Percentiles rank a stretch among this genome's conserved stretches.
Conservation (phyloP, 2,113 vertebrate species). For the Nothoprocta pentlandii region DNA sequence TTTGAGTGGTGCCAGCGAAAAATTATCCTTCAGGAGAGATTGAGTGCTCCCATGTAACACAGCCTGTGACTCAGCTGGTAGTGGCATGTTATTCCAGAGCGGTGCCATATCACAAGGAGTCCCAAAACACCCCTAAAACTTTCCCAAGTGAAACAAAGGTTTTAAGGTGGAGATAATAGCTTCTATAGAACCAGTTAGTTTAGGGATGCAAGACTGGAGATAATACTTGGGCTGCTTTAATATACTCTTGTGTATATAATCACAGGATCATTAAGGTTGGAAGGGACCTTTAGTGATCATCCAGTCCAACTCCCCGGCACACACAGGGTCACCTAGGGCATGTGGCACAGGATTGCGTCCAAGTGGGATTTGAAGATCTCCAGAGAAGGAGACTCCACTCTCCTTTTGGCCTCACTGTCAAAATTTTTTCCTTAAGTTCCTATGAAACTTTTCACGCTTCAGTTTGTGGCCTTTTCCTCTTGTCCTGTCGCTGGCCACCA, state of each 20-base stretch:
- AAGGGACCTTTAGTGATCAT: too few relatives aligned
- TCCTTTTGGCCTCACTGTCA: too few relatives aligned
- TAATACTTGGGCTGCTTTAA: background rate
- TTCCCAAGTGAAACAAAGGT: background rate
- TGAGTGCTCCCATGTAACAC: background rate
- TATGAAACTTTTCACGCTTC: too few relatives aligned
- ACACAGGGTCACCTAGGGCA: too few relatives aligned
- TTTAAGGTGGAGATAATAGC: background rate
- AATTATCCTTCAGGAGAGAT: background rate
- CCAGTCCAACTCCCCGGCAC: too few relatives aligned
- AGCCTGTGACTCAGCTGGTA: background rate
- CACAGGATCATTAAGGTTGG: too few relatives aligned
- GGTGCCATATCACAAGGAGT: accelerated
- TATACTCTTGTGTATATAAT: background rate
- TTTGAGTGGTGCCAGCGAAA: background rate
- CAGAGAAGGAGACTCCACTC: too few relatives aligned
- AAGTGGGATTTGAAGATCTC: too few relatives aligned
- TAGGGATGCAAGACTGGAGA: accelerated
- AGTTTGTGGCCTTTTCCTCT: too few relatives aligned
- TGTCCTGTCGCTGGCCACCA: too few relatives aligned
- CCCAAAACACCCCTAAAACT: background rate
- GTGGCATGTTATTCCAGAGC: background rate
- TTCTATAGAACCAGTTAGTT: background rate
- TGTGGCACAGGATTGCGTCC: too few relatives aligned
- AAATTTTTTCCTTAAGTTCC: too few relatives aligned